These are phyloP conservation scores for Monopis laevigella DNA, from an alignment of 2,888 invertebrate genomes.

Conservation along the genomic window DNA sequence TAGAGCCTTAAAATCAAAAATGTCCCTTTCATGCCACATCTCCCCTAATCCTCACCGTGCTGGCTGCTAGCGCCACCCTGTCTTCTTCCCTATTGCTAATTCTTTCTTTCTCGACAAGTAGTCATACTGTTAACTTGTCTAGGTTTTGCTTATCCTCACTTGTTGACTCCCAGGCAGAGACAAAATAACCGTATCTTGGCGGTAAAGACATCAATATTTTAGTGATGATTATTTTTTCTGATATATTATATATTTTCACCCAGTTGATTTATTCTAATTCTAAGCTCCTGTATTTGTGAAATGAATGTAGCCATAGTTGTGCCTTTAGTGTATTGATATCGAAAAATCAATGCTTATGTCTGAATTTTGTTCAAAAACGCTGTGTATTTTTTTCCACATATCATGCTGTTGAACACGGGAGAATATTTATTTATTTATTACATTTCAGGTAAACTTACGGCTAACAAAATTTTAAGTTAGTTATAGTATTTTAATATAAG, in stretches of 20 bases:
- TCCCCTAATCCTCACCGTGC: too few relatives aligned
- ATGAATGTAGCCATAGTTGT: background rate
- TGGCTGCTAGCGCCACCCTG: too few relatives aligned
- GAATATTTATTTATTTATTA: too few relatives aligned
- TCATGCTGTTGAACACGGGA: too few relatives aligned
- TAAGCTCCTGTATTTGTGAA: background rate
- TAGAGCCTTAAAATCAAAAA: too few relatives aligned
- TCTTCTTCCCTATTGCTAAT: background rate
- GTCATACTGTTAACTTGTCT: background rate
- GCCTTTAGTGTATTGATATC: background rate
- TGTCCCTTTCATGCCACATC: too few relatives aligned
- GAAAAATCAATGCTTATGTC: background rate
- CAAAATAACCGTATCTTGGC: background rate
- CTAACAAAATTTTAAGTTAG: too few relatives aligned
- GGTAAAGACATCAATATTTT: background rate
- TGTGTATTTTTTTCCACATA: too few relatives aligned
- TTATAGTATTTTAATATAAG: too few relatives aligned
- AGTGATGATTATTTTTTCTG: background rate
- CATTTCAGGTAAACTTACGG: too few relatives aligned
- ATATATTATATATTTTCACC: background rate
- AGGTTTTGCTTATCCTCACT: background rate
- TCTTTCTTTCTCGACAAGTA: background rate
- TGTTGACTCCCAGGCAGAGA: background rate
- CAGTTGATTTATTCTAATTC: background rate
- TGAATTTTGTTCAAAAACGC: too few relatives aligned